These are phyloP conservation scores for Sepioteuthis lessoniana DNA, from an alignment of 2,888 invertebrate genomes.

Conservation along the genomic window DNA sequence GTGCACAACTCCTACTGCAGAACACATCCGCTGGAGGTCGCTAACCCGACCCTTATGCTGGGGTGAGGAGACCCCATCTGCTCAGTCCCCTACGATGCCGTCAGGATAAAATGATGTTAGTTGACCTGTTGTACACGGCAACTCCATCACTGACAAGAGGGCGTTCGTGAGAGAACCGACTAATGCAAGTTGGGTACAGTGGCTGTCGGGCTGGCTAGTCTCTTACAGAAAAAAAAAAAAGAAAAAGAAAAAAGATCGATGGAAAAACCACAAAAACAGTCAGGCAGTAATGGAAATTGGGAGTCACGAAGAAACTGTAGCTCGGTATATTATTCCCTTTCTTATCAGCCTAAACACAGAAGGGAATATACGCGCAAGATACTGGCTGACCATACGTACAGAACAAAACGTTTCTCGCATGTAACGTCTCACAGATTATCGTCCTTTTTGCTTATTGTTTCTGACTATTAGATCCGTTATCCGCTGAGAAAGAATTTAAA, in stretches of 20 bases:
- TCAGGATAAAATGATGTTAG: constrained; percentile 33
- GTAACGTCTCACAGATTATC: not conserved
- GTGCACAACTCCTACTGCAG: not conserved
- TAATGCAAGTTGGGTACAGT: not conserved
- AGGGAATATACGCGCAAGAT: not conserved
- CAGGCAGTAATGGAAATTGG: not conserved
- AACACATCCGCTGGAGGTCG: not conserved
- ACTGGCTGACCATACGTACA: not conserved
- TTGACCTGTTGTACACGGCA: not conserved
- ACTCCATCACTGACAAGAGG: constrained; percentile 9
- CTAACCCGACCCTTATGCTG: not conserved
- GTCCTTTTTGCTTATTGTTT: too few relatives aligned
- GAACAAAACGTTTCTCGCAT: not conserved
- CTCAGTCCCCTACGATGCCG: constrained; percentile 5
- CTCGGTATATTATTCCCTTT: not conserved
- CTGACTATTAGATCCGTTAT: too few relatives aligned
- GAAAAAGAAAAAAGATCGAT: not conserved
- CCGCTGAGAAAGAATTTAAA: too few relatives aligned
- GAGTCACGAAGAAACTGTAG: not conserved
- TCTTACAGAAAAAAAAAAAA: not conserved
- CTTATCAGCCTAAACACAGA: not conserved
- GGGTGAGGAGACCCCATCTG: constrained; percentile 12
- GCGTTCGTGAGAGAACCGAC: not conserved
- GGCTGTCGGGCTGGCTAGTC: not conserved
- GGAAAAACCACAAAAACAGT: not conserved